Percentiles rank a stretch among this genome's conserved stretches.
Evolutionary conservation across 1,140 invertebrate genomes (phyloP).

Genomic region (Meloidogyne hapla): DNA sequence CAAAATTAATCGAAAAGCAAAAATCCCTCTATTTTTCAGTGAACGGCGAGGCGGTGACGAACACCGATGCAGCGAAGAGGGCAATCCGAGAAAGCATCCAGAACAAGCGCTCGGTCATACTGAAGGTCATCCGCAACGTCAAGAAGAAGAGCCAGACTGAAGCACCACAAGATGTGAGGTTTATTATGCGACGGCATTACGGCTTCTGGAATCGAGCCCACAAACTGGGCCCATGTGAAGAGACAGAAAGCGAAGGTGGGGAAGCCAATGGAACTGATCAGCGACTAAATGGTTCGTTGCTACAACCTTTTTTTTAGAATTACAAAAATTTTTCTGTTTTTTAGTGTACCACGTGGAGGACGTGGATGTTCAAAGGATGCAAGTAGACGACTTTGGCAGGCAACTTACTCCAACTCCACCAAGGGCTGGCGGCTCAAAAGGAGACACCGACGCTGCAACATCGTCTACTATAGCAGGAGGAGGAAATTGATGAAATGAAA

Average conservation of each 20-base stretch:
- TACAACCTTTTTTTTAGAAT: not conserved
- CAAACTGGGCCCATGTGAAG: not conserved
- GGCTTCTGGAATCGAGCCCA: not conserved
- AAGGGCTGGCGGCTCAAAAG: not conserved
- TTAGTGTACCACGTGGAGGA: not conserved
- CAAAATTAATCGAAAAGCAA: not conserved
- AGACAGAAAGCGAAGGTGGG: not conserved
- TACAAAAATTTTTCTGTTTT: not conserved
- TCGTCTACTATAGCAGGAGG: not conserved
- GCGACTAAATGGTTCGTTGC: not conserved
- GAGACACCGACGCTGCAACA: not conserved
- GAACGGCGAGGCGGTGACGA: not conserved
- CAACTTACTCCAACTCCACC: not conserved
- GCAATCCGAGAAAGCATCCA: not conserved
- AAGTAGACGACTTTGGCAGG: not conserved
- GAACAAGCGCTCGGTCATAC: not conserved
- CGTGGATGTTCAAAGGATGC: not conserved
- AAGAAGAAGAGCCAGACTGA: not conserved
- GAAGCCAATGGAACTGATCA: not conserved
- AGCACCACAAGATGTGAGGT: not conserved
- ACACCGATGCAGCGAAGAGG: not conserved
- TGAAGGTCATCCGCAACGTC: not conserved
- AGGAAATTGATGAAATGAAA: not conserved
- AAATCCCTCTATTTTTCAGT: not conserved
- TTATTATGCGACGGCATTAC: not conserved